Evolutionary conservation across 2,888 invertebrate genomes (phyloP).

Genomic region (Acronicta aceris): DNA sequence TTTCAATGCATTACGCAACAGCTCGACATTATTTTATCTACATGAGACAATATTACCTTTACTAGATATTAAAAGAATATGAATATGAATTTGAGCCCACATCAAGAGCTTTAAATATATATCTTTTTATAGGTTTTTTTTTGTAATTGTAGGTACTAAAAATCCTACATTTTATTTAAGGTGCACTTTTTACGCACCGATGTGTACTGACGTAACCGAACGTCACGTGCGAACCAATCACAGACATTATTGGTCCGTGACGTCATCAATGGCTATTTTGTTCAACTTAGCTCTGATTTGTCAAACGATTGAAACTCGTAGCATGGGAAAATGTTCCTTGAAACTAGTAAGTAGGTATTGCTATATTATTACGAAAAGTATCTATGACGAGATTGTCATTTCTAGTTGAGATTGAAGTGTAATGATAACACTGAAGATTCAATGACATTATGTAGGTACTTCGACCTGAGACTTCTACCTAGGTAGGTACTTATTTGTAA

Average conservation of each 20-base stretch:
- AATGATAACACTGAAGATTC: slow-evolving; percentile 35
- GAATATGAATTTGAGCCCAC: no score
- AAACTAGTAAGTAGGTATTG: slow-evolving; percentile 20
- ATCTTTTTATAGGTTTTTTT: no score
- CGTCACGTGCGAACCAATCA: slow-evolving; percentile 74
- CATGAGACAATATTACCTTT: no score
- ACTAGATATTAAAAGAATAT: no score
- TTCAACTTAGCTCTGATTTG: slow-evolving; percentile 65
- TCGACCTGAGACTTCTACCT: no score
- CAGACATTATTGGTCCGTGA: slow-evolving; percentile 75
- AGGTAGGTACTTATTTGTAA: no score
- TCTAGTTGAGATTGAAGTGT: slow-evolving; percentile 34
- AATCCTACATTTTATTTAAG: neutral
- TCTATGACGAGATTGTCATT: slow-evolving; percentile 42
- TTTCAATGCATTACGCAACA: neutral
- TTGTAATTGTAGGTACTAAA: neutral
- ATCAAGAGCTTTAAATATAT: no score
- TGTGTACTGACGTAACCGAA: slow-evolving; percentile 61
- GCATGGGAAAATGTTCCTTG: slow-evolving; percentile 47
- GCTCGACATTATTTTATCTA: no score
- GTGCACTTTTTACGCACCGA: slow-evolving; percentile 41
- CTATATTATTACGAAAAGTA: slow-evolving; percentile 11
- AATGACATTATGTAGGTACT: neutral
- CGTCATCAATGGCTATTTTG: slow-evolving; percentile 72
- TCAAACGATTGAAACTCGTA: slow-evolving; percentile 58